Percentiles rank a stretch among this genome's conserved stretches.
These are phyloP conservation scores for Centruroides sculpturatus DNA, from an alignment of 1,140 invertebrate genomes.

Conservation along the genomic window DNA sequence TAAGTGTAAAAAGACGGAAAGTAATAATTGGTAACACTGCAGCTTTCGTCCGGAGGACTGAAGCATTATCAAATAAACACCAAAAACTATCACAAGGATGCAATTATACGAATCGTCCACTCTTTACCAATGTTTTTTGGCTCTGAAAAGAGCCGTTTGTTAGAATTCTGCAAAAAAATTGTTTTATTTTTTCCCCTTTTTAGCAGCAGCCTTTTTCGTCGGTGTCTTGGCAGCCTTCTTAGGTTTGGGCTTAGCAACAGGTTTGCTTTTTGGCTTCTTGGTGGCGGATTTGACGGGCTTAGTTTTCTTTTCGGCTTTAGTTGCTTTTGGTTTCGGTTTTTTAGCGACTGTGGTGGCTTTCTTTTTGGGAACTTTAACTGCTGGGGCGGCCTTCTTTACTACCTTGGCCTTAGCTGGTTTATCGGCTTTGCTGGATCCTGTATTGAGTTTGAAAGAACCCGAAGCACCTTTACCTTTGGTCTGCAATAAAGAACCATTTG, in stretches of 20 bases:
- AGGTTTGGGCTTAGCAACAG: neutral
- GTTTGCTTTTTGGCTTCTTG: neutral
- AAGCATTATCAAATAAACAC: too few relatives aligned
- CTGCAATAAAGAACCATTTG: slow-evolving; percentile 37
- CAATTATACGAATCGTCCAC: neutral
- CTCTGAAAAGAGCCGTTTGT: neutral
- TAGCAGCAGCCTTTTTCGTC: neutral
- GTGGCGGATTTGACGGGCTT: neutral
- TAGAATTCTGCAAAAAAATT: neutral
- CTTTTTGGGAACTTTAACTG: neutral
- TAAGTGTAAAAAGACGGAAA: too few relatives aligned
- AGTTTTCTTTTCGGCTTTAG: neutral
- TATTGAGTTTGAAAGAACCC: slow-evolving; percentile 33
- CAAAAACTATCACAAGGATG: too few relatives aligned
- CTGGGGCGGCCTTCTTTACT: neutral
- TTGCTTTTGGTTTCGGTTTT: neutral
- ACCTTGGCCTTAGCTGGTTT: slow-evolving; percentile 17
- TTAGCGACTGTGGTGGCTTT: slow-evolving; percentile 9
- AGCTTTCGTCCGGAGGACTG: too few relatives aligned
- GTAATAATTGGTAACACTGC: too few relatives aligned
- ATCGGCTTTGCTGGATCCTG: slow-evolving; percentile 27
- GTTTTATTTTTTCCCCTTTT: neutral
- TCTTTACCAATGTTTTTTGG: neutral
- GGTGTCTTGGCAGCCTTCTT: neutral
- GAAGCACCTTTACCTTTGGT: slow-evolving; percentile 44